A percentile compares a stretch with the other conserved stretches of the same genome.
phyloP scores from a whole-genome alignment of 2,113 vertebrate genomes.

The Pollachius pollachius region DNA sequence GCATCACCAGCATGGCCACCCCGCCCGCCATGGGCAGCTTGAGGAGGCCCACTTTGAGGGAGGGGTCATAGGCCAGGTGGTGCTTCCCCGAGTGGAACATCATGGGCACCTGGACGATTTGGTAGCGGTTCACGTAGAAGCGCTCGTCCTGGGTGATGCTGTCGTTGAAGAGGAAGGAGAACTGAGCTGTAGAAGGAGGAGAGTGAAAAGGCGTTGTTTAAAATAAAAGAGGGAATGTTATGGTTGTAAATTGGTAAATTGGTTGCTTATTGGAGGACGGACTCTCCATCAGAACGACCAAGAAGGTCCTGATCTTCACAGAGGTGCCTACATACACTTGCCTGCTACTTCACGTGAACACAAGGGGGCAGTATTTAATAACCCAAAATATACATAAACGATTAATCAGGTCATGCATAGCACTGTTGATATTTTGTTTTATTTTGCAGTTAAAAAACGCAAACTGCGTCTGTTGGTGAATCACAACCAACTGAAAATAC shows the following conservation, averaged over 20 bases:
- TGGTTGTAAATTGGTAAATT: no score
- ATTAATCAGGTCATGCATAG: neutral
- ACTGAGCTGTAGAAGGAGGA: conserved; percentile 68
- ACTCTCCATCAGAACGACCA: no score
- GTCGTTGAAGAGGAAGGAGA: conserved; percentile 78
- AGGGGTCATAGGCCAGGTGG: conserved; percentile 79
- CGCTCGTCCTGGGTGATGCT: conserved; percentile 72
- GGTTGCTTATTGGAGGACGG: no score
- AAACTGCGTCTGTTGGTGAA: neutral
- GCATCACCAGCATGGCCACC: conserved; percentile 80
- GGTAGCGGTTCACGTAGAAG: conserved; percentile 85
- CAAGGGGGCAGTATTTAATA: neutral
- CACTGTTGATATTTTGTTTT: neutral
- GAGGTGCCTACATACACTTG: no score
- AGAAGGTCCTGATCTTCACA: no score
- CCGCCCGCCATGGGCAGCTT: conserved; percentile 81
- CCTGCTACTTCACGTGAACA: neutral
- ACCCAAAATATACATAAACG: neutral
- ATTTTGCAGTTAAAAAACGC: neutral
- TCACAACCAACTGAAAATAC: neutral
- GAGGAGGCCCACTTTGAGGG: conserved; percentile 77
- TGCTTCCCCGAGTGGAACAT: conserved; percentile 80
- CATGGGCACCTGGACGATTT: conserved; percentile 80
- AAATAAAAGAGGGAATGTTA: no score
- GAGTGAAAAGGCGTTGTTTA: no score